These are phyloP conservation scores for Anseranas semipalmata DNA, from an alignment of 2,113 vertebrate species.

Conservation along the genomic window DNA sequence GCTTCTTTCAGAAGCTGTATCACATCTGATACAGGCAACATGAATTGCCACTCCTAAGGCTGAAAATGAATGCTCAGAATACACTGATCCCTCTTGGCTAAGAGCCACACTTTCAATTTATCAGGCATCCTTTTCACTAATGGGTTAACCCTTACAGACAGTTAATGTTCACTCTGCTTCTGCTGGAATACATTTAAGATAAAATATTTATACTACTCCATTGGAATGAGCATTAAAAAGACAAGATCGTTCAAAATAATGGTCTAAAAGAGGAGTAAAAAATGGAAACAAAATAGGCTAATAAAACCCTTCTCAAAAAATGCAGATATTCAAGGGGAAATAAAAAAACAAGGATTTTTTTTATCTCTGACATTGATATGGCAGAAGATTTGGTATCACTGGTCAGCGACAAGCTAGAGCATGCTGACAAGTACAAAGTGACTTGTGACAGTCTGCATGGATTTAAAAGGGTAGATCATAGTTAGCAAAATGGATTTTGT, in stretches of 20 bases:
- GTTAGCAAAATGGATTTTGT: background rate
- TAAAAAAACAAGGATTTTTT: rapidly evolving
- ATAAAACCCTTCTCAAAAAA: conserved; percentile 14
- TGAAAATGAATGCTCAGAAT: conserved; percentile 37
- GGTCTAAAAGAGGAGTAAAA: background rate
- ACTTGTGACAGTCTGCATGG: background rate
- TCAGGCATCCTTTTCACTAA: conserved; percentile 60
- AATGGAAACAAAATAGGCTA: background rate
- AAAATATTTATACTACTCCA: conserved; percentile 62
- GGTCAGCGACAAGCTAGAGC: background rate
- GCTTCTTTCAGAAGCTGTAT: conserved; percentile 22
- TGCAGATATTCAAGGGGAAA: background rate
- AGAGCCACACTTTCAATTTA: conserved; percentile 58
- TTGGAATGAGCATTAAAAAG: conserved; percentile 28
- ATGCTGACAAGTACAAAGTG: background rate
- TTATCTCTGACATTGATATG: background rate
- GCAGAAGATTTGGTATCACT: background rate
- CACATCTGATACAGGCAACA: conserved; percentile 22
- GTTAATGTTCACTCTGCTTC: conserved; percentile 39
- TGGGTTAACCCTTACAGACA: conserved; percentile 55
- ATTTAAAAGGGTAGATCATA: conserved; percentile 5
- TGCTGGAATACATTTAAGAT: conserved; percentile 30
- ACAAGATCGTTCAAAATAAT: conserved; percentile 38
- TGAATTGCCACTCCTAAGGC: conserved; percentile 20
- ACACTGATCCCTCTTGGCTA: conserved; percentile 16